These are phyloP conservation scores for Anguilla anguilla DNA, from an alignment of 2,797 vertebrate genomes.

Conservation along the genomic window DNA sequence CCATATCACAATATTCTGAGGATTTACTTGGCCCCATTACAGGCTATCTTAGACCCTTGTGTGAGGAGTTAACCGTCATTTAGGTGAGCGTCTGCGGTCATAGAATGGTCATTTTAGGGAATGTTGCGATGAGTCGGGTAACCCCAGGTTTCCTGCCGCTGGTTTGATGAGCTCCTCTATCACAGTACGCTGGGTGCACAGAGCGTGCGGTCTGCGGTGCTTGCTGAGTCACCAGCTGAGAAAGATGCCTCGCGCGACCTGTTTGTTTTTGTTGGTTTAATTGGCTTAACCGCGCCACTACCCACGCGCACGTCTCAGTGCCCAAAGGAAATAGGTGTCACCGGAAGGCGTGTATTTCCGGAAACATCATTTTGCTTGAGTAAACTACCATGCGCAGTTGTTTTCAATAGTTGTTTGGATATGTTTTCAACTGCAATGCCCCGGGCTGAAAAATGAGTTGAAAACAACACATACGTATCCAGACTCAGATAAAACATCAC, in stretches of 20 bases:
- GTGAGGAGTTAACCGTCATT: neutral
- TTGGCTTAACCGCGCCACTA: neutral
- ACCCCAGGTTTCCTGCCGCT: neutral
- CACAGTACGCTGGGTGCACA: neutral
- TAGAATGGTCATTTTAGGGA: neutral
- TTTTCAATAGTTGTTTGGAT: no score
- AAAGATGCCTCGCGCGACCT: neutral
- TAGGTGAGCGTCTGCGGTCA: neutral
- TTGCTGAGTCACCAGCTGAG: neutral
- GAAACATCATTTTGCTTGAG: neutral
- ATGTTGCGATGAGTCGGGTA: neutral
- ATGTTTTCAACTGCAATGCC: no score
- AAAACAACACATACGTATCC: no score
- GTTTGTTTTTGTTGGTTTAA: neutral
- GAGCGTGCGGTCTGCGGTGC: neutral
- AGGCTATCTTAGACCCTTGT: neutral
- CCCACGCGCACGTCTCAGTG: neutral
- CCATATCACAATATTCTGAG: no score
- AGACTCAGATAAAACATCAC: neutral
- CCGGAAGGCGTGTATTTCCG: neutral
- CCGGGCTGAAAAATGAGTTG: neutral
- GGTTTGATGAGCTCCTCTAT: no score
- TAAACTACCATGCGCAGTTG: no score
- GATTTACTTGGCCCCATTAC: no score
- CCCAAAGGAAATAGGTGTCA: neutral